Conservation (phyloP, 1,140 invertebrate species). For the Pectinophora gossypiella region DNA sequence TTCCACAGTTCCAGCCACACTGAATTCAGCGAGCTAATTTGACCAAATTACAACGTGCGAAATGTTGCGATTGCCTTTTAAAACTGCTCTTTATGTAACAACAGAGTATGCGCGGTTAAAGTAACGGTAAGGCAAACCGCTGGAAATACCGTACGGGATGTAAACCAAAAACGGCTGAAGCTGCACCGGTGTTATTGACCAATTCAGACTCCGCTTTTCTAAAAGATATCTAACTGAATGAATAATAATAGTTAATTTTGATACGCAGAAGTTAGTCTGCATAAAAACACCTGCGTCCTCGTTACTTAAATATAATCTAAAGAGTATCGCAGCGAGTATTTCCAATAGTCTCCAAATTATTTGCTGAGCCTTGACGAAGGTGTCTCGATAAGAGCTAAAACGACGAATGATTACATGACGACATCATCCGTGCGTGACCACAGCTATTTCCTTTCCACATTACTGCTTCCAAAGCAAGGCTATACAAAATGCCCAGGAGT, state of each 20-base stretch:
- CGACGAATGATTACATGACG: constrained; percentile 20
- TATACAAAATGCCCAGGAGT: no score
- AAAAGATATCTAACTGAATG: not conserved
- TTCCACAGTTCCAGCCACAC: no score
- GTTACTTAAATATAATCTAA: not conserved
- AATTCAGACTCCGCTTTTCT: constrained; percentile 25
- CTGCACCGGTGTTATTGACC: constrained; percentile 32
- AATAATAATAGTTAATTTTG: no score
- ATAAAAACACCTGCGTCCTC: not conserved
- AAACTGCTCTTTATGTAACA: constrained; percentile 18
- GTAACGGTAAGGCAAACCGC: constrained; percentile 60
- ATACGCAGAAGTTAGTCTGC: no score
- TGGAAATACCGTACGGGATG: constrained; percentile 62
- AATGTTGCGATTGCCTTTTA: no score
- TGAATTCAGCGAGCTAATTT: no score
- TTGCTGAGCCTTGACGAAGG: constrained; percentile 17
- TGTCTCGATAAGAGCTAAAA: constrained; percentile 24
- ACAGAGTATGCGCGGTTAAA: constrained; percentile 43
- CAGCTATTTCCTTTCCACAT: constrained; percentile 29
- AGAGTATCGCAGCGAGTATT: not conserved
- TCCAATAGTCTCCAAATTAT: not conserved
- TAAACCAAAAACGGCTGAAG: constrained; percentile 51
- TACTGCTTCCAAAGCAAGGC: constrained; percentile 34
- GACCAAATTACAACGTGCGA: not conserved
- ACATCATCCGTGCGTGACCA: constrained; percentile 35